Percentiles rank a stretch among this genome's conserved stretches.
Evolutionary conservation across 2,113 vertebrate genomes (phyloP).

Genomic region (Silurus glanis): DNA sequence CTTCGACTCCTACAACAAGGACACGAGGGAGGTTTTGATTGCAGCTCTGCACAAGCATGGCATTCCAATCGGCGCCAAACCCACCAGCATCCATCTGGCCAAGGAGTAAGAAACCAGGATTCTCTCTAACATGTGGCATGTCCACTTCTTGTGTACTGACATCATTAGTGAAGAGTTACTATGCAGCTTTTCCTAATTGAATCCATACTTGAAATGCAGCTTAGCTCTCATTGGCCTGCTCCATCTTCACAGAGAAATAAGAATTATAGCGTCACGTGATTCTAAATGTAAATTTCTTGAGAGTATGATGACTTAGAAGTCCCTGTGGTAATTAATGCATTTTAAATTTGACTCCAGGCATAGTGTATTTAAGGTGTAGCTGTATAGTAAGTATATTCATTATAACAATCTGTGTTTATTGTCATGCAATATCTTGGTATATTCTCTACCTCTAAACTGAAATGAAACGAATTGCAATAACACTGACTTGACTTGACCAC

Average conservation of each 20-base stretch:
- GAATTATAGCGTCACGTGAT: not conserved
- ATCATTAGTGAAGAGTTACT: not conserved
- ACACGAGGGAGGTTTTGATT: conserved; percentile 86
- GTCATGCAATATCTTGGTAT: not conserved
- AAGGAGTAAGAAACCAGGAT: conserved; percentile 89
- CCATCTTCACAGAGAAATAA: not conserved
- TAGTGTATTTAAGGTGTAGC: not conserved
- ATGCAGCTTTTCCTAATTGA: conserved; percentile 7
- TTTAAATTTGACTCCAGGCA: not conserved
- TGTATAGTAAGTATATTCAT: not conserved
- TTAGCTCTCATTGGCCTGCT: not conserved
- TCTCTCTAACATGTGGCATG: conserved; percentile 19
- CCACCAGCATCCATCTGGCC: conserved; percentile 85
- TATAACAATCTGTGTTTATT: not conserved
- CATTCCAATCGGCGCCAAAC: conserved; percentile 92
- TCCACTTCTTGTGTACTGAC: not conserved
- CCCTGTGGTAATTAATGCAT: not conserved
- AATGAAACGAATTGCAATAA: not conserved
- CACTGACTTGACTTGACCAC: not conserved
- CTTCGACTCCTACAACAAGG: conserved; percentile 95
- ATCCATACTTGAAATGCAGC: not conserved
- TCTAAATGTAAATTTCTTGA: not conserved
- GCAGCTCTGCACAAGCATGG: conserved; percentile 89
- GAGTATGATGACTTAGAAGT: not conserved
- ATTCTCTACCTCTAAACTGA: conserved; percentile 22